Base-by-base conservation (phyloP, 1,140 invertebrate species). In the Lasaia peninsularis region DNA sequence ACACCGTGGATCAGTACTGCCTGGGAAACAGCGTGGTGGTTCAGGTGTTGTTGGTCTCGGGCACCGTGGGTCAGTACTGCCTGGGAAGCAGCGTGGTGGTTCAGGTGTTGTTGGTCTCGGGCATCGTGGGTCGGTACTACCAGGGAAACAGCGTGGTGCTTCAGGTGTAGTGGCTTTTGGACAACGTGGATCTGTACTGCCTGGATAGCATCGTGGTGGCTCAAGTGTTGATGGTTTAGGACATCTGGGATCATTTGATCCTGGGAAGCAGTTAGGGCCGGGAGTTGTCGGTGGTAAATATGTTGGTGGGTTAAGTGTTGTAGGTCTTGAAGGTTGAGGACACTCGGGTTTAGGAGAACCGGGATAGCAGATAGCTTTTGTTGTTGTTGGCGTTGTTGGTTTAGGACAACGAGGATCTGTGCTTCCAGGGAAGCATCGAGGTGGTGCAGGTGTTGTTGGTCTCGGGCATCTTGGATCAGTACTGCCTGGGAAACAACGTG, bases 31-130 rank as follows among this genome's bases (percentile, higher is more conserved):
- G 4, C 24, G 1, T 5, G 24, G 24, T 24, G 24, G 24, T 24
- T 24, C 24, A 5, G 24, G 24, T 24, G 24, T 24, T 24, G 69
- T 58, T 40, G 71, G 58, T 21, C 69, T 64, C 6, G 85, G 81
- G 67, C 86, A 89, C 58, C 83, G 63, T 18, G 89, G 87, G 74
- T 89, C 83, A 5, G 61, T 67, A 18, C 74, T 78, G 12, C 90
- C 89, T 3, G 88, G 89, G 56, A 69, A 85, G 59, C 89, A 90
- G 0, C 58, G 63, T 2, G 75, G 63, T 48, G 24, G 24, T 24
- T 34, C 44, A 8, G 57, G 21, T 32, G 68, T 59, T 7, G 63
- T 35, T 5, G 71, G 68, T 6, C 68, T 68, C 12, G 69, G 60
- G 50, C 69, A 71, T 6, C 60, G 69, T 8, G 70, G 64, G 2